A percentile compares a stretch with the other conserved stretches of the same genome.
These are phyloP conservation scores for Esox masquinongy DNA, from an alignment of 2,797 vertebrate genomes.

Conservation along the genomic window DNA sequence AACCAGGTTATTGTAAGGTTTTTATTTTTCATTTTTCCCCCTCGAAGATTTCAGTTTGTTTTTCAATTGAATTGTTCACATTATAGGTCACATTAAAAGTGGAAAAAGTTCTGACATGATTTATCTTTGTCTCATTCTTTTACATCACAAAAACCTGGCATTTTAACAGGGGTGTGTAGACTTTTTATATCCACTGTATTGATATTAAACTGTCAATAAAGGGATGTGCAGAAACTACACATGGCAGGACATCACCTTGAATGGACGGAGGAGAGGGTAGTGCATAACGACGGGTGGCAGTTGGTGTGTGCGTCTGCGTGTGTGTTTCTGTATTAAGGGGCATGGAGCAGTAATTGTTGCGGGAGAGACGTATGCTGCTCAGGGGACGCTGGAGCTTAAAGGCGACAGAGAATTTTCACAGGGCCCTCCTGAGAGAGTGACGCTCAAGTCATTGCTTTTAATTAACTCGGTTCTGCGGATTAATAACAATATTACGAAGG, in stretches of 20 bases:
- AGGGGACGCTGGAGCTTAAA: slow-evolving; percentile 74
- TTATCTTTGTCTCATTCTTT: too few species aligned
- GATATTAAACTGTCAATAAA: slow-evolving; percentile 2
- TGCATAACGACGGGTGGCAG: slow-evolving; percentile 55
- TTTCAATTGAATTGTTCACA: too few species aligned
- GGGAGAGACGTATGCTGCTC: slow-evolving; percentile 68
- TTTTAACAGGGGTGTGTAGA: too few species aligned
- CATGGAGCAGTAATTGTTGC: slow-evolving; percentile 68
- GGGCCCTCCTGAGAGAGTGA: slow-evolving; percentile 74
- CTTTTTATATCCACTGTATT: too few species aligned
- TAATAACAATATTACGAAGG: slow-evolving; percentile 83
- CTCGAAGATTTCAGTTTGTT: too few species aligned
- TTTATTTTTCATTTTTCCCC: too few species aligned
- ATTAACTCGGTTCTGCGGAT: slow-evolving; percentile 82
- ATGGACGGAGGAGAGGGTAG: slow-evolving; percentile 58
- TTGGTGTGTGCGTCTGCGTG: slow-evolving; percentile 9
- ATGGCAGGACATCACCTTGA: background rate
- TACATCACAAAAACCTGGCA: too few species aligned
- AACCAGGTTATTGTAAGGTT: too few species aligned
- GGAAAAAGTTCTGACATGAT: too few species aligned
- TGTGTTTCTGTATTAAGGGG: slow-evolving; percentile 39
- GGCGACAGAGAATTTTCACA: slow-evolving; percentile 77
- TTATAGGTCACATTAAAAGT: too few species aligned
- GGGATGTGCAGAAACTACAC: background rate
- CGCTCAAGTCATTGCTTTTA: slow-evolving; percentile 79